Evolutionary conservation across 2,113 vertebrate species (phyloP).

Genomic region (Calidris pygmaea): DNA sequence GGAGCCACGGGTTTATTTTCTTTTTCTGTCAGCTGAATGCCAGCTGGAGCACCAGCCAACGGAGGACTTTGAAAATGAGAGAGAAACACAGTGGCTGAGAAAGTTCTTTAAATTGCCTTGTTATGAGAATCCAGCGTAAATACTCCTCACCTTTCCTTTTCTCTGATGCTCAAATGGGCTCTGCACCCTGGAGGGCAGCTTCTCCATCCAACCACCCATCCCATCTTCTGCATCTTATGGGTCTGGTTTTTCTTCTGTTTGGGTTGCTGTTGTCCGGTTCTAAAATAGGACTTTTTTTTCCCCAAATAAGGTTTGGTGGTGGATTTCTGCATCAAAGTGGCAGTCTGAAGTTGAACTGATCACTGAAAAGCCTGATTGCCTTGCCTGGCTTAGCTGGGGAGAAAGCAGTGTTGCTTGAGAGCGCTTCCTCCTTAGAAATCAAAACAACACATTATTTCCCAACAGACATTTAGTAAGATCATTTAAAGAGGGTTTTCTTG

Average conservation of each 20-base stretch:
- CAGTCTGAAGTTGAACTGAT: neutral
- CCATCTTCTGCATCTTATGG: neutral
- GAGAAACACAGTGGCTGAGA: neutral
- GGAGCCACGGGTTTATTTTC: neutral
- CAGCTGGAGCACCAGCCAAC: neutral
- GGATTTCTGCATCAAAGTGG: neutral
- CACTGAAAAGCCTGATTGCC: neutral
- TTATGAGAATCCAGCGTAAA: neutral
- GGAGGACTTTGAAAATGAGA: neutral
- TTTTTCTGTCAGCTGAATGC: neutral
- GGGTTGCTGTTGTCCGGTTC: neutral
- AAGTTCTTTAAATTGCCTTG: neutral
- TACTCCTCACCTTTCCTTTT: neutral
- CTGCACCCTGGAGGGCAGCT: neutral
- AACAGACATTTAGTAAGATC: neutral
- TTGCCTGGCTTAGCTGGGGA: neutral
- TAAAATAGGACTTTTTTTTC: neutral
- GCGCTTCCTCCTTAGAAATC: neutral
- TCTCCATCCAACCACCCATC: neutral
- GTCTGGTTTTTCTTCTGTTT: neutral
- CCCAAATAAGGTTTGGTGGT: neutral
- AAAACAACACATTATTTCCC: neutral
- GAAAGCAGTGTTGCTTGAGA: neutral
- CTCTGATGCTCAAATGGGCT: neutral
- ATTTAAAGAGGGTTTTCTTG: neutral